These are phyloP conservation scores for Onthophagus taurus DNA, from an alignment of 1,140 invertebrate species.

Conservation along the genomic window DNA sequence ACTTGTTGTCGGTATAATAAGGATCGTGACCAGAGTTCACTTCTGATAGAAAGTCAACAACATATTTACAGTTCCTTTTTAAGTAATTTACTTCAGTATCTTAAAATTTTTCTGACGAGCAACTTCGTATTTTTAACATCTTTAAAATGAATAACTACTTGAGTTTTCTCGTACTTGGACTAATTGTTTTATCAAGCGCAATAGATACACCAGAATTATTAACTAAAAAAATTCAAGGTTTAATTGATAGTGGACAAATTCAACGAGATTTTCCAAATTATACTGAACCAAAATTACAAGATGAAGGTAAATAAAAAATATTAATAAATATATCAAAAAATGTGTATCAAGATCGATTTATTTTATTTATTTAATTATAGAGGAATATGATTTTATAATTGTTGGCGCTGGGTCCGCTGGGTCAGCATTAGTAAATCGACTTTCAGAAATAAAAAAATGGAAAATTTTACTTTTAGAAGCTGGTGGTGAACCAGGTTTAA, in stretches of 20 bases:
- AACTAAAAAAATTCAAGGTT: not conserved
- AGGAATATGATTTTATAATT: slow-evolving; percentile 65
- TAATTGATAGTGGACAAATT: not conserved
- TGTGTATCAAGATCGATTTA: not conserved
- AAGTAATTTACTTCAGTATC: no score
- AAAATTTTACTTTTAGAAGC: slow-evolving; percentile 77
- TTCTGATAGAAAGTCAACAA: no score
- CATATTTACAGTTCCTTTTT: no score
- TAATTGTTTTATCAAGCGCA: no score
- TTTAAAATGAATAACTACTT: no score
- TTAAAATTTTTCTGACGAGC: no score
- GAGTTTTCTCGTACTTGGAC: no score
- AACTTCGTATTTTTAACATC: no score
- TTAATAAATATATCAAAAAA: not conserved
- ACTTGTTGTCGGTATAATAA: no score
- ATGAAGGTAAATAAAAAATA: not conserved
- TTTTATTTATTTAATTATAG: not conserved
- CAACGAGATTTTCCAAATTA: not conserved
- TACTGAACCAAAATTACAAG: not conserved
- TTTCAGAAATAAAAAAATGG: slow-evolving; percentile 65
- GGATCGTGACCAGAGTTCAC: no score
- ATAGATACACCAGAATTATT: no score
- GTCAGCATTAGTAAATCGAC: slow-evolving; percentile 74
- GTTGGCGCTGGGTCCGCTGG: slow-evolving; percentile 84
- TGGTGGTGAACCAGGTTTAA: slow-evolving; percentile 39